A percentile compares a stretch with the other conserved stretches of the same genome.
Evolutionary conservation across 2,888 invertebrate genomes (phyloP).

Genomic region (Euplexia lucipara): DNA sequence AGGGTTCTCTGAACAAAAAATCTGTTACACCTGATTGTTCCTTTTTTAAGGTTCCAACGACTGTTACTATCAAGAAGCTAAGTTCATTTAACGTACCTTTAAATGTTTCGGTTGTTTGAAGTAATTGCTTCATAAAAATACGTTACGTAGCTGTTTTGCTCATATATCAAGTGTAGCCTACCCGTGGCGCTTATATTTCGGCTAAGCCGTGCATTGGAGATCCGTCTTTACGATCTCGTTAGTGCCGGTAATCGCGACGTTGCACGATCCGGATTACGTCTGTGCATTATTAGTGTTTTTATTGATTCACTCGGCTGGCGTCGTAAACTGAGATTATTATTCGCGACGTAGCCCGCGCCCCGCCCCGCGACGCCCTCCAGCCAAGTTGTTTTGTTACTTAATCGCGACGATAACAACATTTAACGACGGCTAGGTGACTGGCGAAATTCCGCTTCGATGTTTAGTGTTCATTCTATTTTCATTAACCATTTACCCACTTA

Average conservation of each 20-base stretch:
- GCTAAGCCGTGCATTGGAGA: constrained; percentile 88
- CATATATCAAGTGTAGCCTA: constrained; percentile 51
- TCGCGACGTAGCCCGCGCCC: constrained; percentile 81
- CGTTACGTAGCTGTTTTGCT: constrained; percentile 16
- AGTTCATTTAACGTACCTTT: neutral
- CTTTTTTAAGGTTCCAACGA: constrained; percentile 35
- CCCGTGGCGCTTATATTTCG: constrained; percentile 79
- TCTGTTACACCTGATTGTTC: constrained; percentile 70
- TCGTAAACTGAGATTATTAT: constrained; percentile 91
- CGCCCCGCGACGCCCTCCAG: constrained; percentile 75
- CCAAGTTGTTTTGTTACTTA: constrained; percentile 90
- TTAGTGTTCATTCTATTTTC: constrained; percentile 91
- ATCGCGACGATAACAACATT: constrained; percentile 91
- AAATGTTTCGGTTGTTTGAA: constrained; percentile 5
- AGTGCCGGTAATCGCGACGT: constrained; percentile 89
- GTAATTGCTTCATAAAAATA: constrained; percentile 22
- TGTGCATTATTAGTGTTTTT: constrained; percentile 91
- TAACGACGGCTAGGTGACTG: constrained; percentile 91
- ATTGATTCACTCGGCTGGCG: constrained; percentile 91
- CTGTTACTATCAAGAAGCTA: neutral
- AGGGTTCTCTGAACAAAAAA: constrained; percentile 76
- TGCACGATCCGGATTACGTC: constrained; percentile 89
- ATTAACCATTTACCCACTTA: constrained; percentile 91
- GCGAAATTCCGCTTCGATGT: constrained; percentile 90
- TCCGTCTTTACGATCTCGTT: constrained; percentile 90